A percentile compares a stretch with the other conserved stretches of the same genome.
phyloP scores from a whole-genome alignment of 2,888 invertebrate species.

The Camptogramma bilineatum region DNA sequence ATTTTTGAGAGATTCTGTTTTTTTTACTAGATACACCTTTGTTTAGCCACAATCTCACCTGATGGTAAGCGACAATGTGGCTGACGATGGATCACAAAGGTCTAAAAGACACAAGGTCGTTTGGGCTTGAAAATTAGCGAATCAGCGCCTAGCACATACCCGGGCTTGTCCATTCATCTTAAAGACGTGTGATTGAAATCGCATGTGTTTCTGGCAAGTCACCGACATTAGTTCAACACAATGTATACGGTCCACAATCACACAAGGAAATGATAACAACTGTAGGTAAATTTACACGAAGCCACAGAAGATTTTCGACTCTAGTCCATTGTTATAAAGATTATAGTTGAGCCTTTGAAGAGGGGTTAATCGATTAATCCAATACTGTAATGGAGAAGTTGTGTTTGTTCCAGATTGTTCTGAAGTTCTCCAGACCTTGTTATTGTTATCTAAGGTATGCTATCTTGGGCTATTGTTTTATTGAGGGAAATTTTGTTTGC shows the following conservation, averaged over 20 bases:
- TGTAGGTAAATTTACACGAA: neutral
- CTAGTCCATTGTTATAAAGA: slow-evolving; percentile 5
- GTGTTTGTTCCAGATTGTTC: slow-evolving; percentile 60
- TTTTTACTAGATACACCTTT: too few relatives aligned
- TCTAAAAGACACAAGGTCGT: too few relatives aligned
- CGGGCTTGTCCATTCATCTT: too few relatives aligned
- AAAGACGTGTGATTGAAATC: too few relatives aligned
- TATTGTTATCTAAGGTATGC: slow-evolving; percentile 50
- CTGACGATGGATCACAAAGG: too few relatives aligned
- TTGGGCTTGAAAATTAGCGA: too few relatives aligned
- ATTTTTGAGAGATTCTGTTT: too few relatives aligned
- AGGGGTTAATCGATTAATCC: slow-evolving; percentile 54
- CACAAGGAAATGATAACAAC: slow-evolving; percentile 12
- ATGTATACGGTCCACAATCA: neutral
- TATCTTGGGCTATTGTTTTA: slow-evolving; percentile 43
- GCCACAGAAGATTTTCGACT: neutral
- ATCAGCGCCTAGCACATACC: too few relatives aligned
- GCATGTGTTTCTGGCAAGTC: neutral
- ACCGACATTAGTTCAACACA: neutral
- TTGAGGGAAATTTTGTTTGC: slow-evolving; percentile 26
- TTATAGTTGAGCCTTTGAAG: slow-evolving; percentile 1
- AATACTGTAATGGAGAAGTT: slow-evolving; percentile 65
- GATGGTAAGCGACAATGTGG: too few relatives aligned
- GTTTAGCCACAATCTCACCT: too few relatives aligned
- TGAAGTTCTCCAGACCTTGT: slow-evolving; percentile 47